Evolutionary conservation across 2,113 vertebrate species (phyloP).

Genomic region (Oxyura jamaicensis): DNA sequence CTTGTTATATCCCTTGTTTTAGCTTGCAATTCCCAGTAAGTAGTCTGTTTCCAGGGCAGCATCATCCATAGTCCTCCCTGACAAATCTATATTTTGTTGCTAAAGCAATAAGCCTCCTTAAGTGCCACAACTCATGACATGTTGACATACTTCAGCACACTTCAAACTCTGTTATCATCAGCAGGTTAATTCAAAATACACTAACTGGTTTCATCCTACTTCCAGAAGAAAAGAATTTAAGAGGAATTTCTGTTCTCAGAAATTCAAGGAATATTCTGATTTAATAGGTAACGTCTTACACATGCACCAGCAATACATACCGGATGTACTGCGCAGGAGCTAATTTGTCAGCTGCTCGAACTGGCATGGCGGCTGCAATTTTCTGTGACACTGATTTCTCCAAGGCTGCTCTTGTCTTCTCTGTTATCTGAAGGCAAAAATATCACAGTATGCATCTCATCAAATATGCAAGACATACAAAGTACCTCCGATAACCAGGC

Average conservation of each 20-base stretch:
- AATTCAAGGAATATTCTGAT: background rate
- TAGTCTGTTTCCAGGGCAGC: background rate
- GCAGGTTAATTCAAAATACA: background rate
- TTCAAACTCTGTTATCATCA: background rate
- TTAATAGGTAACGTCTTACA: background rate
- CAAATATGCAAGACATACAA: background rate
- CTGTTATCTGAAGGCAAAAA: slow-evolving; percentile 87
- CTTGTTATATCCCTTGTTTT: background rate
- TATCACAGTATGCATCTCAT: background rate
- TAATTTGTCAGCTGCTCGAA: slow-evolving; percentile 95
- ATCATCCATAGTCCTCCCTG: background rate
- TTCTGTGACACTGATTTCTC: slow-evolving; percentile 97
- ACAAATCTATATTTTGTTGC: background rate
- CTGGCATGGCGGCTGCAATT: slow-evolving; percentile 98
- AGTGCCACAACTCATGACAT: background rate
- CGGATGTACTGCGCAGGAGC: slow-evolving; percentile 97
- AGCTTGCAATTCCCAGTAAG: background rate
- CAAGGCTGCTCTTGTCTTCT: slow-evolving; percentile 93
- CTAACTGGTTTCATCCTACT: background rate
- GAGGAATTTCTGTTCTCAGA: background rate
- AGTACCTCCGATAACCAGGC: background rate
- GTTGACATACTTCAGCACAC: background rate
- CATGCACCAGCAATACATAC: slow-evolving; percentile 68
- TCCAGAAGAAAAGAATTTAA: background rate
- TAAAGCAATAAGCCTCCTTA: background rate